Percentiles rank a stretch among this genome's conserved stretches.
Evolutionary conservation across 2,797 vertebrate genomes (phyloP).

Genomic region (Megaceryle alcyon): DNA sequence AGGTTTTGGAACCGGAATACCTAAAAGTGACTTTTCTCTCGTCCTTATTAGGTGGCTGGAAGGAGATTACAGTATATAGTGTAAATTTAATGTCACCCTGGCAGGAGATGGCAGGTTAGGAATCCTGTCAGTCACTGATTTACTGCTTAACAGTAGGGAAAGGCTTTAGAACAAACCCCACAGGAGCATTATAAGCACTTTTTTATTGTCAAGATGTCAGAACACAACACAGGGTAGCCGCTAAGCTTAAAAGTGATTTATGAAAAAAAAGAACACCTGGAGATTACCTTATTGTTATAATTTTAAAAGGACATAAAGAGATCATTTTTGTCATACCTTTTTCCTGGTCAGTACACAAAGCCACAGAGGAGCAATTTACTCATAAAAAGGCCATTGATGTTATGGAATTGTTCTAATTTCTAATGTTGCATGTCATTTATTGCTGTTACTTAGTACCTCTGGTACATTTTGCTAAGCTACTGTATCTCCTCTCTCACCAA

Average conservation of each 20-base stretch:
- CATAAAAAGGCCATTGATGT: conserved; percentile 43
- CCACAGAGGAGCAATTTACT: conserved; percentile 63
- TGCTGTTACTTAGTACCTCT: conserved; percentile 36
- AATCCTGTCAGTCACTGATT: conserved; percentile 76
- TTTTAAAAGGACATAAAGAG: conserved; percentile 69
- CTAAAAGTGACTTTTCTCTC: conserved; percentile 24
- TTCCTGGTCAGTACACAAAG: conserved; percentile 62
- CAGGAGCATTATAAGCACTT: conserved; percentile 62
- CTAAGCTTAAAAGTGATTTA: conserved; percentile 74
- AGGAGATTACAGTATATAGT: conserved; percentile 61
- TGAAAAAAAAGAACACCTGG: conserved; percentile 64
- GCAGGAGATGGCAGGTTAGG: conserved; percentile 65
- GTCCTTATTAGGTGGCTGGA: conserved; percentile 44
- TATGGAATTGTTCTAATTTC: conserved; percentile 57
- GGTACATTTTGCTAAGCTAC: conserved; percentile 20
- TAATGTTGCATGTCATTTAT: conserved; percentile 46
- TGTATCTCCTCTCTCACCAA: neutral
- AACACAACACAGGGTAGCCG: conserved; percentile 61
- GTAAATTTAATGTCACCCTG: conserved; percentile 73
- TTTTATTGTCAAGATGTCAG: conserved; percentile 75
- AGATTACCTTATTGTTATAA: conserved; percentile 69
- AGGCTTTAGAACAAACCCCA: conserved; percentile 66
- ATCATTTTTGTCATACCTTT: conserved; percentile 62
- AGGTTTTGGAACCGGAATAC: conserved; percentile 29
- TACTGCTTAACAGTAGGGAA: conserved; percentile 70